Evolutionary conservation across 2,797 vertebrate genomes (phyloP).

Genomic region (Crenichthys baileyi): DNA sequence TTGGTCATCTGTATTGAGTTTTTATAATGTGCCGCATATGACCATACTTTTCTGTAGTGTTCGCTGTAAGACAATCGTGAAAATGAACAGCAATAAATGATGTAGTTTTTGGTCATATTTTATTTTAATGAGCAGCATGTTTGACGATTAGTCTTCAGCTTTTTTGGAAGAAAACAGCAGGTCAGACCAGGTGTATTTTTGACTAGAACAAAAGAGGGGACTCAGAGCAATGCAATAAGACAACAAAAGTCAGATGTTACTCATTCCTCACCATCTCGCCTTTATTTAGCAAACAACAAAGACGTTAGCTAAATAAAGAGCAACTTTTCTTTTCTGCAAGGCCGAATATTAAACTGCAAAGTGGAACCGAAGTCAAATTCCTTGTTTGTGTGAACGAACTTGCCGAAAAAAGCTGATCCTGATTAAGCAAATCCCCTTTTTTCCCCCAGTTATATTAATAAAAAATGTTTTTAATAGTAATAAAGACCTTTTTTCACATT

Average conservation of each 20-base stretch:
- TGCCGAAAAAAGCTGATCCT: not conserved
- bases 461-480: not conserved
- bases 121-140: not conserved
- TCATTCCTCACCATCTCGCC: slow-evolving; percentile 1
- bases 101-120: not conserved
- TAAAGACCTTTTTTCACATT: not conserved
- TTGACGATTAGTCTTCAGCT: slow-evolving; percentile 8
- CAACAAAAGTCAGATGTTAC: not conserved
- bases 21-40: not conserved
- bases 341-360: not conserved
- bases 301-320: no score
- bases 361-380: not conserved
- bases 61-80: not conserved
- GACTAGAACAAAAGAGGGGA: slow-evolving; percentile 10
- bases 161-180: not conserved
- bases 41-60: not conserved
- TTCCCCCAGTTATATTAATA: not conserved
- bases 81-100: not conserved
- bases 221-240: not conserved
- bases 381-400: not conserved
- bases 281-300: slow-evolving; percentile 5
- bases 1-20: not conserved
- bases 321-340: not conserved
- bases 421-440: not conserved
- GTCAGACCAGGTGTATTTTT: not conserved